phyloP scores from a whole-genome alignment of 2,888 invertebrate species.

The Pelosia muscerda region DNA sequence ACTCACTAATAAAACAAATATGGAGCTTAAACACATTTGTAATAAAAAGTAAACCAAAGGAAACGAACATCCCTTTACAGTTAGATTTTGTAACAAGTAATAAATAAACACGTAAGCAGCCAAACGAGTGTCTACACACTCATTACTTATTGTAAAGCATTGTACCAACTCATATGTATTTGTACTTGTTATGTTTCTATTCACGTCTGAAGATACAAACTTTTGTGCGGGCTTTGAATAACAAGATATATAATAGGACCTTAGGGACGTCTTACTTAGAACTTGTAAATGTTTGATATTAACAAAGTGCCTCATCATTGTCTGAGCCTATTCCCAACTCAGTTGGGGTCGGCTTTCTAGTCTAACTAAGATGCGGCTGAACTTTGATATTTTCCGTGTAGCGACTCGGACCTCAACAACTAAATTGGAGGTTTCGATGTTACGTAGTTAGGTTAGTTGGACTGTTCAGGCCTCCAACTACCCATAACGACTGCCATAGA shows the following conservation, averaged over 20 bases:
- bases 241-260: background rate
- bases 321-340: no score
- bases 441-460: no score
- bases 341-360: no score
- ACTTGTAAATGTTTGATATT: background rate
- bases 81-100: background rate
- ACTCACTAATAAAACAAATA: no score
- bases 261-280: constrained; percentile 5
- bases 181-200: background rate
- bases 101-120: background rate
- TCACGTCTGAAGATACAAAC: constrained; percentile 11
- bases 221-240: constrained; percentile 9
- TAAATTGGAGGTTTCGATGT: no score
- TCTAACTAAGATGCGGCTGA: no score
- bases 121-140: background rate
- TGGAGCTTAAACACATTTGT: no score
- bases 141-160: background rate
- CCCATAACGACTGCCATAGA: no score
- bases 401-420: no score
- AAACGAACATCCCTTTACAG: background rate
- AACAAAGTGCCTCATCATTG: no score
- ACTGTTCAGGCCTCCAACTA: no score
- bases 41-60: background rate
- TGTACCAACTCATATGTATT: background rate
- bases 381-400: no score